Percentiles rank a stretch among this genome's conserved stretches.
phyloP scores from a whole-genome alignment of 2,113 vertebrate genomes.

The Platycercus adscitus region DNA sequence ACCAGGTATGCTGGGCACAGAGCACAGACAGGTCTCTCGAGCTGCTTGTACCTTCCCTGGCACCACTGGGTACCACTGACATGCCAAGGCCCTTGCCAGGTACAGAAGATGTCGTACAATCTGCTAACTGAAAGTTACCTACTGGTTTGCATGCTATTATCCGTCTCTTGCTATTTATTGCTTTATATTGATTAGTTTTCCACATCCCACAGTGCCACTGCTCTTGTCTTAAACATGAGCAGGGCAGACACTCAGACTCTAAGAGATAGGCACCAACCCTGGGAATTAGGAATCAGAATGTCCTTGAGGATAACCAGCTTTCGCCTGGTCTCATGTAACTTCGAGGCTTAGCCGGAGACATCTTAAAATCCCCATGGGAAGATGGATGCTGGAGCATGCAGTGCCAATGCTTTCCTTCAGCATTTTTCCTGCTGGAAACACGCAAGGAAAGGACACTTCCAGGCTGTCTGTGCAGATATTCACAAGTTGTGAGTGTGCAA shows the following conservation, averaged over 20 bases:
- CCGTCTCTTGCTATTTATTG: not conserved
- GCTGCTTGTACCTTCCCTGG: not conserved
- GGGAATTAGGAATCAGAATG: not conserved
- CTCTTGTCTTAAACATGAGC: not conserved
- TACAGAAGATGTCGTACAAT: fast-evolving
- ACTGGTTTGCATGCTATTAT: not conserved
- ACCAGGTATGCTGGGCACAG: not conserved
- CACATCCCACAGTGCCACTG: not conserved
- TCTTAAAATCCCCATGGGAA: not conserved
- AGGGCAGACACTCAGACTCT: not conserved
- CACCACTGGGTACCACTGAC: not conserved
- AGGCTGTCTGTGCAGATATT: not conserved
- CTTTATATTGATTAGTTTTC: not conserved
- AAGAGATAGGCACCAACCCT: not conserved
- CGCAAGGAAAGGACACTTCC: not conserved
- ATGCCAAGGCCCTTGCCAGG: not conserved
- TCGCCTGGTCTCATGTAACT: not conserved
- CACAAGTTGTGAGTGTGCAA: not conserved
- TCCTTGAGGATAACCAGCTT: not conserved
- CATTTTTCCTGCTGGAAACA: not conserved
- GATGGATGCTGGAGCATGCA: not conserved
- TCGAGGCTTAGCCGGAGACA: not conserved
- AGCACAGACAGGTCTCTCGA: not conserved
- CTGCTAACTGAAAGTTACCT: no score
- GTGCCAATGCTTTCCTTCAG: not conserved